Evolutionary conservation across 2,797 vertebrate species (phyloP).

Genomic region (Anas flavirostris): DNA sequence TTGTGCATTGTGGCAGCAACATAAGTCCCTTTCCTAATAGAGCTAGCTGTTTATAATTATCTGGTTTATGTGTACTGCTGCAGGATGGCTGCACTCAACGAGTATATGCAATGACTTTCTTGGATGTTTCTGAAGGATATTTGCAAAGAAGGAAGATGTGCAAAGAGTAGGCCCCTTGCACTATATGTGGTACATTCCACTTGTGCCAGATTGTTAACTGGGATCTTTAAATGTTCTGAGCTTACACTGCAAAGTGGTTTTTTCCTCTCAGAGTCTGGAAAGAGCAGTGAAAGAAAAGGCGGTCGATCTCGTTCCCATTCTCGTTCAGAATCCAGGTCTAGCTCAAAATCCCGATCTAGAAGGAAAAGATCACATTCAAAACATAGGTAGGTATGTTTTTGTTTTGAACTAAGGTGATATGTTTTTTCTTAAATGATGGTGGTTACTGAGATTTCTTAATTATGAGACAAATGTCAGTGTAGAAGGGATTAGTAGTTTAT

Average conservation of each 20-base stretch:
- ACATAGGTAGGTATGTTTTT: slow-evolving; percentile 82
- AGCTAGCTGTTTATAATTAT: slow-evolving; percentile 84
- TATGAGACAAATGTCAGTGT: background rate
- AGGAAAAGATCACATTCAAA: slow-evolving; percentile 91
- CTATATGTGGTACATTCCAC: slow-evolving; percentile 81
- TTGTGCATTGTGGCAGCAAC: slow-evolving; percentile 81
- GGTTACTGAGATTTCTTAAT: background rate
- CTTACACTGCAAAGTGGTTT: slow-evolving; percentile 85
- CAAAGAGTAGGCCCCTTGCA: slow-evolving; percentile 83
- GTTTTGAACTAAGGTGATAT: background rate
- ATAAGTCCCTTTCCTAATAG: slow-evolving; percentile 69
- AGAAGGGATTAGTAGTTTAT: background rate
- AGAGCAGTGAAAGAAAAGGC: slow-evolving; percentile 83
- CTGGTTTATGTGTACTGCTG: slow-evolving; percentile 86
- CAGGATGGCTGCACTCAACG: slow-evolving; percentile 84
- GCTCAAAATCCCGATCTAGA: slow-evolving; percentile 84
- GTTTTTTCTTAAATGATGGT: background rate
- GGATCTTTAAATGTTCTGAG: slow-evolving; percentile 84
- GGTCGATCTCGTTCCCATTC: slow-evolving; percentile 84
- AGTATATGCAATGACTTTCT: slow-evolving; percentile 86
- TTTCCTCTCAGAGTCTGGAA: slow-evolving; percentile 84
- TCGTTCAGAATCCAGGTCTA: slow-evolving; percentile 85
- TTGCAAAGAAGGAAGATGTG: slow-evolving; percentile 84
- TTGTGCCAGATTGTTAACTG: slow-evolving; percentile 84
- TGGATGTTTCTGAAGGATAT: slow-evolving; percentile 86